A percentile compares a stretch with the other conserved stretches of the same genome.
Evolutionary conservation across 2,113 vertebrate genomes (phyloP).

Genomic region (Ictalurus furcatus): DNA sequence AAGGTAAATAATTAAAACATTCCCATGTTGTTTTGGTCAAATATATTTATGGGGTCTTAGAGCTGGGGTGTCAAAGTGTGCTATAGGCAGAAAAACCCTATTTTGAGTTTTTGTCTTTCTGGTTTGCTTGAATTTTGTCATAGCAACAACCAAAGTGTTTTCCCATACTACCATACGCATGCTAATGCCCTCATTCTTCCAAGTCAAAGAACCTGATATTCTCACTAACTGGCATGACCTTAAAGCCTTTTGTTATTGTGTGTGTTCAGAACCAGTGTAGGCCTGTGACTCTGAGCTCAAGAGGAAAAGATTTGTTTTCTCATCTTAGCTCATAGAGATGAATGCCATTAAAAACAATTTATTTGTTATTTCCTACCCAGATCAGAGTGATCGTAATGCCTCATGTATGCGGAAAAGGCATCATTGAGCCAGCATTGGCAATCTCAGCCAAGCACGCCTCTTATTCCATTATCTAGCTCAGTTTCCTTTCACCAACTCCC

Average conservation of each 20-base stretch:
- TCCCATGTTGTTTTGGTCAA: not conserved
- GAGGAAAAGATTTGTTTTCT: not conserved
- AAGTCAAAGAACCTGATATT: not conserved
- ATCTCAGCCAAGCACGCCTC: slow-evolving; percentile 34
- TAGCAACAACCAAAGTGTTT: not conserved
- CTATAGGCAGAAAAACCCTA: not conserved
- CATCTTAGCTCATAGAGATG: not conserved
- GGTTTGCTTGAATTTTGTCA: not conserved
- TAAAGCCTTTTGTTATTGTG: not conserved
- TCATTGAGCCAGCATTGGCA: not conserved
- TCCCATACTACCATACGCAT: not conserved
- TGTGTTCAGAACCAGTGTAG: not conserved
- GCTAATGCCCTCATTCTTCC: not conserved
- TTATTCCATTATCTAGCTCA: slow-evolving; percentile 48
- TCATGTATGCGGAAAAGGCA: not conserved
- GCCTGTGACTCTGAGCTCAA: not conserved
- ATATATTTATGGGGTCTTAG: not conserved
- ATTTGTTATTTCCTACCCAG: not conserved
- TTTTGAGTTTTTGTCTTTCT: not conserved
- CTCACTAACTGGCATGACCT: not conserved
- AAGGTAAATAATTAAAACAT: not conserved
- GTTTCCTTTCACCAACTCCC: slow-evolving; percentile 16
- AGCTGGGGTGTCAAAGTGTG: not conserved
- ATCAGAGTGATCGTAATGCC: not conserved
- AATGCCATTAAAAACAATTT: not conserved